These are phyloP conservation scores for Synanthedon myopaeformis DNA, from an alignment of 2,888 invertebrate species.

Conservation along the genomic window DNA sequence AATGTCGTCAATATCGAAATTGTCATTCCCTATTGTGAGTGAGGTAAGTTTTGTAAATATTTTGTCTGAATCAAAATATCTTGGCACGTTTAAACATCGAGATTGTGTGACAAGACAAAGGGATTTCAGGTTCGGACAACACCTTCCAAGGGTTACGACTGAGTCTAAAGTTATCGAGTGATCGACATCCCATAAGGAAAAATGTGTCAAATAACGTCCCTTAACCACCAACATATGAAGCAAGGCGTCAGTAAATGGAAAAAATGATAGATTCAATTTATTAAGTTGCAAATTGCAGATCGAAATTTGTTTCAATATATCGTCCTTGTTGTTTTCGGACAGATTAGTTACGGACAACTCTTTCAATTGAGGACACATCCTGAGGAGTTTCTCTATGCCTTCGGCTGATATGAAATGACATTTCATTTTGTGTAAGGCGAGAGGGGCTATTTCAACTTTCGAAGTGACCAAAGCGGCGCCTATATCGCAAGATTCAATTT, in stretches of 20 bases:
- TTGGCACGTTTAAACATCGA: constrained; percentile 40
- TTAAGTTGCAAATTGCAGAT: constrained; percentile 42
- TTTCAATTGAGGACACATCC: constrained; percentile 51
- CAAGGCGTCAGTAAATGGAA: constrained; percentile 51
- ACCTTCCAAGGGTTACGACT: constrained; percentile 41
- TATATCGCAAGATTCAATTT: constrained; percentile 63
- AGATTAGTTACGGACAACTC: constrained; percentile 59
- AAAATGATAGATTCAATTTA: constrained; percentile 55
- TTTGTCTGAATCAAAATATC: constrained; percentile 33
- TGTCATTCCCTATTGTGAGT: constrained; percentile 54
- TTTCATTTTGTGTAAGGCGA: constrained; percentile 54
- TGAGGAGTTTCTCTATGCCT: constrained; percentile 49
- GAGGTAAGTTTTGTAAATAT: constrained; percentile 45
- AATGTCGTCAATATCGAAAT: constrained; percentile 46
- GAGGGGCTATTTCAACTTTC: constrained; percentile 39
- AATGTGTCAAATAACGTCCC: constrained; percentile 54
- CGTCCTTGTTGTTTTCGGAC: constrained; percentile 53
- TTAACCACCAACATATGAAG: constrained; percentile 44
- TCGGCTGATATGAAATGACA: constrained; percentile 58
- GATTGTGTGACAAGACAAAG: constrained; percentile 60
- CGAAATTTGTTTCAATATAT: constrained; percentile 49
- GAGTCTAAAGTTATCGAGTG: constrained; percentile 49
- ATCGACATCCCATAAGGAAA: constrained; percentile 59
- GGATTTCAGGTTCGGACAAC: constrained; percentile 50
- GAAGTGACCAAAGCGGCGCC: constrained; percentile 57